A percentile compares a stretch with the other conserved stretches of the same genome.
phyloP scores from a whole-genome alignment of 2,888 invertebrate species.

The Ophonus ardosiacus region DNA sequence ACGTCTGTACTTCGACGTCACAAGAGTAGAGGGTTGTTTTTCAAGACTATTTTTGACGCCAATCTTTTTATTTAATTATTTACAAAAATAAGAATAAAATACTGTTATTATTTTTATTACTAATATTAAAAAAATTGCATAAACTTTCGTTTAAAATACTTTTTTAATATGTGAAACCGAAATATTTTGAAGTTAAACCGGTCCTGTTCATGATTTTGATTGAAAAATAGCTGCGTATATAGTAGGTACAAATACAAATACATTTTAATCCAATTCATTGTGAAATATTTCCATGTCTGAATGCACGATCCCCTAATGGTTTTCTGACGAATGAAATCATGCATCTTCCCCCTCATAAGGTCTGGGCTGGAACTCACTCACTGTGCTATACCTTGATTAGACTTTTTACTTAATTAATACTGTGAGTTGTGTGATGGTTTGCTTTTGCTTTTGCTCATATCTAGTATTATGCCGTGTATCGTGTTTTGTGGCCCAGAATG shows the following conservation, averaged over 20 bases:
- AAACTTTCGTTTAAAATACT: too few species aligned
- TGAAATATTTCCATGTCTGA: neutral
- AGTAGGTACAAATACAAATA: slow-evolving; percentile 16
- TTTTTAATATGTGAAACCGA: too few species aligned
- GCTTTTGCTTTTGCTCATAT: slow-evolving; percentile 3
- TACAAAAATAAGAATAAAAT: too few species aligned
- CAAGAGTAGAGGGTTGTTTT: too few species aligned
- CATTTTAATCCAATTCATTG: neutral
- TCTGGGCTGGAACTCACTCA: neutral
- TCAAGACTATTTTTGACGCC: too few species aligned
- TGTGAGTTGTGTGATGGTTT: slow-evolving; percentile 46
- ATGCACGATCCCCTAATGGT: neutral
- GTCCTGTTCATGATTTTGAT: neutral
- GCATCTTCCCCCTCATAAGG: slow-evolving; percentile 14
- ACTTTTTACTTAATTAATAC: slow-evolving; percentile 60
- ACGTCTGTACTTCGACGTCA: too few species aligned
- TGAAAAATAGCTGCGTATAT: neutral
- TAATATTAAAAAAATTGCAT: too few species aligned
- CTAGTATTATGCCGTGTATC: neutral
- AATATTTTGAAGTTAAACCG: neutral
- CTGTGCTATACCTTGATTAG: slow-evolving; percentile 41
- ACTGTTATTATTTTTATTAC: too few species aligned
- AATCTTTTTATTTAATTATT: too few species aligned
- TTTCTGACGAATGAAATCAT: neutral
- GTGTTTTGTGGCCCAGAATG: slow-evolving; percentile 30